phyloP scores from a whole-genome alignment of 1,140 invertebrate genomes.

The Bombus vancouverensis region DNA sequence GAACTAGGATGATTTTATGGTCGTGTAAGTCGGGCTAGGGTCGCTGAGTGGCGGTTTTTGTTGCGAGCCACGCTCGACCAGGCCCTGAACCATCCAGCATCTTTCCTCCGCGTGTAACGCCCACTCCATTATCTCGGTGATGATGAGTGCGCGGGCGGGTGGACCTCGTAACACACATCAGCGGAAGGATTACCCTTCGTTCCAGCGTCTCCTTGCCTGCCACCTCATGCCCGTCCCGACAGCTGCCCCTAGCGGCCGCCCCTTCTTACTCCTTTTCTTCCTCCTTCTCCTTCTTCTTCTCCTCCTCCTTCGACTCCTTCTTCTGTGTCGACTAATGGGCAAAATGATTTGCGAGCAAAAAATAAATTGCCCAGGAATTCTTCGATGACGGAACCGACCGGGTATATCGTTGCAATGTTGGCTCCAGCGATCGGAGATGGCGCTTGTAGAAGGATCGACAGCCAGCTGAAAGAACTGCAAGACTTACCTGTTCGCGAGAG shows the following conservation, averaged over 20 bases:
- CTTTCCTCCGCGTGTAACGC: conserved; percentile 76
- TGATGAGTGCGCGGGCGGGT: conserved; percentile 81
- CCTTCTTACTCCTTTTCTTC: conserved; percentile 15
- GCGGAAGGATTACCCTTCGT: conserved; percentile 75
- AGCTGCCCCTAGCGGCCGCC: conserved; percentile 51
- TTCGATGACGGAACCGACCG: conserved; percentile 62
- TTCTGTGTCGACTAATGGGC: conserved; percentile 75
- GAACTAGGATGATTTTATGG: conserved; percentile 80
- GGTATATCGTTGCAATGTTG: conserved; percentile 30
- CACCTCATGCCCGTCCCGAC: conserved; percentile 47
- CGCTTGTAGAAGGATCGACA: not conserved
- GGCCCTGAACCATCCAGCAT: conserved; percentile 73
- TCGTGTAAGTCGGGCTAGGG: conserved; percentile 70
- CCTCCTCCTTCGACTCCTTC: conserved; percentile 22
- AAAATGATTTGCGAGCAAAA: conserved; percentile 80
- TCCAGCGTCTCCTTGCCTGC: conserved; percentile 51
- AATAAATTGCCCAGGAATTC: conserved; percentile 71
- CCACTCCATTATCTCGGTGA: conserved; percentile 82
- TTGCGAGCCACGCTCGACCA: conserved; percentile 72
- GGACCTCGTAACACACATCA: conserved; percentile 79
- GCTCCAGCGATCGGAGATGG: not conserved
- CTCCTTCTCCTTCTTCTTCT: not conserved
- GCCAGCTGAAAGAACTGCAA: not conserved
- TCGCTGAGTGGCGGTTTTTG: conserved; percentile 79
- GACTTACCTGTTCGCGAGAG: not conserved